Base-by-base conservation (phyloP, 2,888 invertebrate species). In the Lasioglossum leucozonium region DNA sequence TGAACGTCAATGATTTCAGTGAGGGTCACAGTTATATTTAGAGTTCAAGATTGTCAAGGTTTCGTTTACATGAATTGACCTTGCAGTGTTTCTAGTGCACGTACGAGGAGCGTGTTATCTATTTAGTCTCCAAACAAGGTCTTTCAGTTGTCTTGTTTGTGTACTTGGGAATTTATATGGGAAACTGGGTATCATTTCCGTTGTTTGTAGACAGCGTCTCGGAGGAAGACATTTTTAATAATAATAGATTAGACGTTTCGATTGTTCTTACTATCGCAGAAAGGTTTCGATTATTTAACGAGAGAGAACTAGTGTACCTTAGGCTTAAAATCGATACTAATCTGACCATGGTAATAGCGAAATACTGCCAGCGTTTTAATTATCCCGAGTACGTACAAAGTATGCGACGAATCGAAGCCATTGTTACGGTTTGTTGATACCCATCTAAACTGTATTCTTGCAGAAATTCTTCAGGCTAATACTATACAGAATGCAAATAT, bases 1-100 rank as follows among this genome's bases (percentile, higher is more conserved):
- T 11, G 13, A n/a, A 69, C 37, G 37, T 40, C n/a, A n/a, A 69
- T 69, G 69, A 69, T 69, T 69, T n/a, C 69, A 69, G 40, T 69
- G 69, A 40, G 40, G 69, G 40, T 22, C 37, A 13, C 34, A n/a
- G 69, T 40, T 69, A 37, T 40, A 37, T 69, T 69, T 37, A 69
- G 69, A 40, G 69, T 40, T 40, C 40, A 40, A 40, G 22, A 69
- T 13, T n/a, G 40, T 69, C 69, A 69, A 40, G 69, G 69, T 69
- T 69, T 13, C 69, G n/a, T 69, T 69, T n/a, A 37, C 69, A 13
- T 0, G 13, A 40, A n/a, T 40, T n/a, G 40, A 69, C 69, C 37
- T 40, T 69, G 69, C 69, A 37, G 5, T 4, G 69, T 13, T n/a
- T 69, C 3, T 13, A n/a, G 4, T 69, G 40, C n/a, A 5, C n/a